Evolutionary conservation across 2,888 invertebrate genomes (phyloP).

Genomic region (Leptinotarsa haldemani): DNA sequence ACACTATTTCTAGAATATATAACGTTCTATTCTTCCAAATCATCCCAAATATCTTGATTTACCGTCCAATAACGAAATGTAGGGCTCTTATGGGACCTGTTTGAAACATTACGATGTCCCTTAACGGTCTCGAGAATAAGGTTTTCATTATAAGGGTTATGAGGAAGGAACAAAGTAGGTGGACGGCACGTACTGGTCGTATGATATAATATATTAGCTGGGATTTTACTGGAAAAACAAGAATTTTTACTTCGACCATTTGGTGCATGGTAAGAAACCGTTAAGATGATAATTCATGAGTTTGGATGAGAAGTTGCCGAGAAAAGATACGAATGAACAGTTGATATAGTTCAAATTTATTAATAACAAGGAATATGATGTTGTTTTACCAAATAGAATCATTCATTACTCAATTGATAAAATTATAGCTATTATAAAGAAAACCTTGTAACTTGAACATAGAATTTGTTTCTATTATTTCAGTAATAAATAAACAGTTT

Average conservation of each 20-base stretch:
- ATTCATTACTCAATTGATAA: no score
- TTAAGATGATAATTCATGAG: background rate
- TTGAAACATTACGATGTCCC: conserved; percentile 37
- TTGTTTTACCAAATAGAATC: no score
- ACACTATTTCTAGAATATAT: background rate
- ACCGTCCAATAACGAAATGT: conserved; percentile 38
- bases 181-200: conserved; percentile 36
- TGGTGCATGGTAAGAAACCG: background rate
- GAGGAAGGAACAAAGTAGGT: conserved; percentile 25
- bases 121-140: conserved; percentile 35
- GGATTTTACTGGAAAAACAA: conserved; percentile 23
- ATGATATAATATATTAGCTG: conserved; percentile 38
- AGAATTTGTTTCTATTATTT: no score
- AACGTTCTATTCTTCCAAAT: conserved; percentile 18
- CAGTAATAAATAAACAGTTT: no score
- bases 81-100: conserved; percentile 40
- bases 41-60: conserved; percentile 39
- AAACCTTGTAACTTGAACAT: no score
- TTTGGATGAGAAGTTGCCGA: background rate
- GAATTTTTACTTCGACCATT: conserved; percentile 28
- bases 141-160: conserved; percentile 26
- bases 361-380: no score
- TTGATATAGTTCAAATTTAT: no score
- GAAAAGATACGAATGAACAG: background rate
- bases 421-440: no score